Conservation (phyloP, 2,797 vertebrate species). For the Urophycis tenuis region DNA sequence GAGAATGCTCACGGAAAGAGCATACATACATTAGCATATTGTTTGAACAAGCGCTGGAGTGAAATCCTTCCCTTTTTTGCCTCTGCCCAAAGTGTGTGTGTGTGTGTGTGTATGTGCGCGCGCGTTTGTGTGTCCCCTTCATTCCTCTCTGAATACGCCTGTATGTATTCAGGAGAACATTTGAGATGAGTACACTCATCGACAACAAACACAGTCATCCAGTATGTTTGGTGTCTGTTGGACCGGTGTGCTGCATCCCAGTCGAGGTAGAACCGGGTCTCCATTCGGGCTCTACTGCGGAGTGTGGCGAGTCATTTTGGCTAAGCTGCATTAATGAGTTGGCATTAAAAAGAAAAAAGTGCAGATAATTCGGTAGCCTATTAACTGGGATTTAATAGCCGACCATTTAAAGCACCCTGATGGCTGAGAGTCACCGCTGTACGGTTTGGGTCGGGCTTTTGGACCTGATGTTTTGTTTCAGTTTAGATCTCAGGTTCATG, state of each 20-base stretch:
- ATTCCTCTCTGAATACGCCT: background rate
- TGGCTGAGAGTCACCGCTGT: background rate
- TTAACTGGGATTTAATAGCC: background rate
- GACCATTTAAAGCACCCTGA: background rate
- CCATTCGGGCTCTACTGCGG: background rate
- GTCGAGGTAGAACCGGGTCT: background rate
- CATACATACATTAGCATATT: constrained; percentile 61
- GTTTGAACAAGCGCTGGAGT: constrained; percentile 55
- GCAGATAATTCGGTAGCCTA: background rate
- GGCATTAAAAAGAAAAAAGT: background rate
- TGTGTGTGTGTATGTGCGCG: constrained; percentile 26
- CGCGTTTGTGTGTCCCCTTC: constrained; percentile 18
- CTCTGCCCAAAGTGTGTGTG: constrained; percentile 34
- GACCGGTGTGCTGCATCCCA: background rate
- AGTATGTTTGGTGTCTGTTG: constrained; percentile 1
- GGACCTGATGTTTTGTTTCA: background rate
- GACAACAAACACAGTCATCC: background rate
- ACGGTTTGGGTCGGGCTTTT: background rate
- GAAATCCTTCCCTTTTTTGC: constrained; percentile 40
- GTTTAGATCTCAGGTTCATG: background rate
- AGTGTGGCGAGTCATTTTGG: constrained; percentile 25
- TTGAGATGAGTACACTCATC: constrained; percentile 20
- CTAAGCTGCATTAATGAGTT: background rate
- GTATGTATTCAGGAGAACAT: constrained; percentile 26
- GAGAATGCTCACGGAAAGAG: constrained; percentile 30